Evolutionary conservation across 2,797 vertebrate genomes (phyloP), one percentile per base, ranked within the genome.

Genomic region (Poecilia wingei): DNA sequence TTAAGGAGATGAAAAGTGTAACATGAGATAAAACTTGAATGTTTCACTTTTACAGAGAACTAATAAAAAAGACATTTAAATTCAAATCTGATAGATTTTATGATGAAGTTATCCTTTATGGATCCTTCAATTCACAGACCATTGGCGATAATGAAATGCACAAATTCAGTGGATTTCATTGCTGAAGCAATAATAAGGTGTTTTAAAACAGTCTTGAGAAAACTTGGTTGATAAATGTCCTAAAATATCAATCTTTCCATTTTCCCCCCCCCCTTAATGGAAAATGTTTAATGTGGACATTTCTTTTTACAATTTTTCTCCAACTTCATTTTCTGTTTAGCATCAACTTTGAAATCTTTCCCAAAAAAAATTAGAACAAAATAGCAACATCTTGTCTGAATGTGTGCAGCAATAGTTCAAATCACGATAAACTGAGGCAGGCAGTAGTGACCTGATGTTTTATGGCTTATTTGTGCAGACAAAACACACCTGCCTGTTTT

Each of bases 401-500:
- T 89, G 80, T 88, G 85, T 83, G 16, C 80, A 49, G 0, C 61
- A 74, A 82, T 39, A 77, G 77, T 84, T 91, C 79, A 85, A 80
- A 86, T 77, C 78, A 53, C 9, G 41, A 28, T 46, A 81, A 76
- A 88, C 78, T 61, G 70, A 87, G 25, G 75, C 77, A 88, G 25
- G 74, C 84, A 79, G 33, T 57, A 57, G 70, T 25, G 68, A 75
- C 49, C 75, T 80, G 66, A 59, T 79, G 87, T 86, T 94, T 94
- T 92, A 94, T 89, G 82, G 57, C 82, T 69, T 45, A 66, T 76
- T 66, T 77, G 76, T n/a, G 22, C 72, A 70, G 64, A 83, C 76
- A 86, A 87, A 87, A 74, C 53, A 83, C 85, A 87, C 86, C 87
- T 89, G 87, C 79, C 79, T 79, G 82, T 82, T 82, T 86, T 81